Evolutionary conservation across 1,140 invertebrate genomes (phyloP).

Genomic region (Pantala flavescens): DNA sequence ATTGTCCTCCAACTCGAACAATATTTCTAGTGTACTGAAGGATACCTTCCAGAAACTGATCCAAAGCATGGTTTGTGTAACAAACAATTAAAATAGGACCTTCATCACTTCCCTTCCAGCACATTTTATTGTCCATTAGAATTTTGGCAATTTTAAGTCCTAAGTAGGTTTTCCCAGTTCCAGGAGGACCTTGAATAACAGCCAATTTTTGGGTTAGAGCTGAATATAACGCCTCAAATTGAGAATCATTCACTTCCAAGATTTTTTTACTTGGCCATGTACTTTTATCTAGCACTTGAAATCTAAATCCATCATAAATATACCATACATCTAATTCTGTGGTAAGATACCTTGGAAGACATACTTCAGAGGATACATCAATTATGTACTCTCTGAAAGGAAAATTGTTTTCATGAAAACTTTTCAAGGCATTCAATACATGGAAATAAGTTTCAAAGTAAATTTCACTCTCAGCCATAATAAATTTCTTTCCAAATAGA

Average conservation of each 20-base stretch:
- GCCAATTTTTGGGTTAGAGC: slow-evolving; percentile 30
- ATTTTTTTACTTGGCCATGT: slow-evolving; percentile 26
- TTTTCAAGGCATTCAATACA: slow-evolving; percentile 26
- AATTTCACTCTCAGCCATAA: slow-evolving; percentile 50
- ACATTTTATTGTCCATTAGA: slow-evolving; percentile 26
- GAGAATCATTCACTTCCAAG: slow-evolving; percentile 28
- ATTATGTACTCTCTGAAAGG: slow-evolving; percentile 29
- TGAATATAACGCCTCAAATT: slow-evolving; percentile 26
- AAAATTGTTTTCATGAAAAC: slow-evolving; percentile 24
- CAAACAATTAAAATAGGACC: slow-evolving; percentile 46
- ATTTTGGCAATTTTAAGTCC: slow-evolving; percentile 32
- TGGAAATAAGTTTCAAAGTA: slow-evolving; percentile 29
- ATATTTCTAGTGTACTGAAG: slow-evolving; percentile 29
- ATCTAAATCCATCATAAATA: slow-evolving; percentile 12
- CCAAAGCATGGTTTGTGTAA: slow-evolving; percentile 50
- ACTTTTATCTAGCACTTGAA: slow-evolving; percentile 20
- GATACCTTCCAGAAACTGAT: slow-evolving; percentile 49
- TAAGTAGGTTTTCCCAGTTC: slow-evolving; percentile 44
- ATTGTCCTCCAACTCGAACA: slow-evolving; percentile 39
- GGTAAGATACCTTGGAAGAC: slow-evolving; percentile 21
- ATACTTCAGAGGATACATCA: slow-evolving; percentile 20
- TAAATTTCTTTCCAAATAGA: slow-evolving; percentile 34
- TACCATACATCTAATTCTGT: not conserved
- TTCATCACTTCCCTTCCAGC: not conserved
- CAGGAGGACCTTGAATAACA: slow-evolving; percentile 49